These are phyloP conservation scores for Diarsia mendica DNA, from an alignment of 2,888 invertebrate genomes.

Conservation along the genomic window DNA sequence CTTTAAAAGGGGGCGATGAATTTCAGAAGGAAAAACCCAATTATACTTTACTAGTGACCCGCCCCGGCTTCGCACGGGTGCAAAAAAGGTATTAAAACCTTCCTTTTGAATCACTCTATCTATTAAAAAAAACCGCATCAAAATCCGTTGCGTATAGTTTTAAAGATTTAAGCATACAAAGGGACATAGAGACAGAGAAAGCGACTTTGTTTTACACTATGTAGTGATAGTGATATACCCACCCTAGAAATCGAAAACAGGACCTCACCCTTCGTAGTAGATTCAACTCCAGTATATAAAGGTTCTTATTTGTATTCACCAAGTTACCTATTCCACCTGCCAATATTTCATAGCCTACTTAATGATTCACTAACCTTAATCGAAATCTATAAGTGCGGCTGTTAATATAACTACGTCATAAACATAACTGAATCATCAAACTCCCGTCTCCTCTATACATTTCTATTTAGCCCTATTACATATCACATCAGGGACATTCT, in stretches of 20 bases:
- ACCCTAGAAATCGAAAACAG: neutral
- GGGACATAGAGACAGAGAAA: no score
- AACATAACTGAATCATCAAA: slow-evolving; percentile 19
- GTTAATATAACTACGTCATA: slow-evolving; percentile 20
- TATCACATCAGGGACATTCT: slow-evolving; percentile 46
- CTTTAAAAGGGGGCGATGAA: no score
- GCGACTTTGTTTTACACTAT: no score
- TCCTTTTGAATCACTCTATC: no score
- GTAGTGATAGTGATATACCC: no score
- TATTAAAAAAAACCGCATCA: no score
- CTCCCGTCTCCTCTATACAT: slow-evolving; percentile 24
- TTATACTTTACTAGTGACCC: no score
- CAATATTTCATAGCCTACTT: slow-evolving; percentile 6
- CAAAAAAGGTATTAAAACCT: no score
- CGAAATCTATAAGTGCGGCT: slow-evolving; percentile 7
- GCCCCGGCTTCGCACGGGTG: no score
- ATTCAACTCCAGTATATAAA: neutral
- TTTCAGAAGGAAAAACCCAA: neutral
- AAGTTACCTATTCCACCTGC: slow-evolving; percentile 10
- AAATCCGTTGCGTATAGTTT: no score
- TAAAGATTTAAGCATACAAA: no score
- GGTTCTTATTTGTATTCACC: slow-evolving; percentile 1
- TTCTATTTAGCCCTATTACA: slow-evolving; percentile 43
- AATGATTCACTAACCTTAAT: slow-evolving; percentile 18
- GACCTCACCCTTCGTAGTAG: neutral